A percentile compares a stretch with the other conserved stretches of the same genome.
phyloP scores from a whole-genome alignment of 2,113 vertebrate genomes.

The Paralichthys olivaceus region DNA sequence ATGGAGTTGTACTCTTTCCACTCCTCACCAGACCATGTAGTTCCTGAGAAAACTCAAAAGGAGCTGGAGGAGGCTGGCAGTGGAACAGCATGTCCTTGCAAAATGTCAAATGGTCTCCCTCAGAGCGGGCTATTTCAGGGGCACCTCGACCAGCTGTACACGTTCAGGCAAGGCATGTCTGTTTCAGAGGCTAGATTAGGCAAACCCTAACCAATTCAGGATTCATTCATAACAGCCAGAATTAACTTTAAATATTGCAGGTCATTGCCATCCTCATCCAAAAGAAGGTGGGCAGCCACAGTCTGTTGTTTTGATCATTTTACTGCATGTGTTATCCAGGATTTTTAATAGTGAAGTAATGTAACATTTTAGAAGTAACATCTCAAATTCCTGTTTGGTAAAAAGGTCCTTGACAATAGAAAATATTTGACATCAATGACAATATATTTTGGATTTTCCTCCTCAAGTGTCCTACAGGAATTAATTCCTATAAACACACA shows the following conservation, averaged over 20 bases:
- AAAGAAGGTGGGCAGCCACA: neutral
- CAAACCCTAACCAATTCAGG: neutral
- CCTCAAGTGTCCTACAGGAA: no score
- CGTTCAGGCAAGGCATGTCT: constrained; percentile 11
- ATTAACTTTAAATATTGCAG: constrained; percentile 24
- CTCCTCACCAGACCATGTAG: neutral
- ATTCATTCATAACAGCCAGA: constrained; percentile 20
- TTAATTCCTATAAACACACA: no score
- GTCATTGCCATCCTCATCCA: constrained; percentile 2
- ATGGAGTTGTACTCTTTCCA: constrained; percentile 8
- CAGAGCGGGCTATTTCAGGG: constrained; percentile 21
- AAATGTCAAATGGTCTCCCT: constrained; percentile 18
- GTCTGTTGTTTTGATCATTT: neutral
- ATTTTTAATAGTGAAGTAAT: neutral
- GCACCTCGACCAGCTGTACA: constrained; percentile 16
- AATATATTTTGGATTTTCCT: no score
- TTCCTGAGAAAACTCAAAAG: constrained; percentile 3
- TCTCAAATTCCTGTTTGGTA: no score
- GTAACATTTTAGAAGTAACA: no score
- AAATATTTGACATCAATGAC: no score
- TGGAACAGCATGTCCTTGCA: neutral
- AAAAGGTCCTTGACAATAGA: no score
- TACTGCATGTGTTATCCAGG: neutral
- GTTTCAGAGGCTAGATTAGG: constrained; percentile 30
- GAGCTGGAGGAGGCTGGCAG: neutral